Base-by-base conservation (phyloP, 2,113 vertebrate species). In the Alexandromys fortis region DNA sequence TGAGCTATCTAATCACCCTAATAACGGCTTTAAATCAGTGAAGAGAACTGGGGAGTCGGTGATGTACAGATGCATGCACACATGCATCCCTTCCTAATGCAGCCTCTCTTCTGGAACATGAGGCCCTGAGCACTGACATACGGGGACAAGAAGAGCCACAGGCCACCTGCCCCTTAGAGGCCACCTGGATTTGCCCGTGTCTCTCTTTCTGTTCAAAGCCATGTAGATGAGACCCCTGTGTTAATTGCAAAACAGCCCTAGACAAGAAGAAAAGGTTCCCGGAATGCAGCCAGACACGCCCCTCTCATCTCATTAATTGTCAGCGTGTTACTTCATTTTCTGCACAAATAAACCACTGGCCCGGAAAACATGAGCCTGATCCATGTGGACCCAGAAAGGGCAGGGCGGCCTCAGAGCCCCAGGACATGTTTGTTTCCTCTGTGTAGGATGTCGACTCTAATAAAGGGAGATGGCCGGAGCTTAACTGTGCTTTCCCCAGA, bases 281-380 rank as follows among this genome's bases (percentile, higher is more conserved):
- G 3, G 12, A 42, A 19, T 35, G 28, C 1, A 22, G 8, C 68
- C 79, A 33, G 85, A 89, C 42, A 61, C 52, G 38, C 85, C 83
- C 79, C 35, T 83, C 73, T 70, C 65, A 6, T 85, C 70, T 81
- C 67, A 73, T 90, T 88, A 83, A 58, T 26, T 52, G 67, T 52
- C 63, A 61, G 81, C 65, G 1, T 42, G 55, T 49, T 94, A 81
- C 70, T 86, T 92, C 77, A 81, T 91, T 85, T 89, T 93, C 86
- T 94, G 65, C 45, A 70, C 96, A 96, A 96, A 85, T 87, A 96
- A 96, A 76, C 79, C 88, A 42, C 45, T 3, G 26, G 79, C 79
- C 92, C 79, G 52, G 94, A 73, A 93, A 92, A 92, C 19, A 63
- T 28, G 30, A 70, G 81, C 65, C 35, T 55, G 35, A 49, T 76